Conservation (phyloP, 2,888 invertebrate genomes). For the Cheilosia pagana region DNA sequence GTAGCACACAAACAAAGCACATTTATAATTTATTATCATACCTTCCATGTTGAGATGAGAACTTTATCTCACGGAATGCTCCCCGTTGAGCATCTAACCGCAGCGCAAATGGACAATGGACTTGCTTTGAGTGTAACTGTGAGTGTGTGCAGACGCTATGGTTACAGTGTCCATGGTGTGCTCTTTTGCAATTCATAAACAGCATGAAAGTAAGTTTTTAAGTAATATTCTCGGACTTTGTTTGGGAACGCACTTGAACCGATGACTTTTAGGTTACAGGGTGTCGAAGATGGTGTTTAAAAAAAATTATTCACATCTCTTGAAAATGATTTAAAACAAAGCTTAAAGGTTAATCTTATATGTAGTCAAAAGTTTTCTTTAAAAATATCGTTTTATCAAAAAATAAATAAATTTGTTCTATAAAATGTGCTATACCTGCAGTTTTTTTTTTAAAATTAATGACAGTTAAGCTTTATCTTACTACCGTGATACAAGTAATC, state of each 20-base stretch:
- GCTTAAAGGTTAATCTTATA: too few relatives aligned
- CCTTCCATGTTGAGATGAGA: conserved; percentile 27
- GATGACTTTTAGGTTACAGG: too few relatives aligned
- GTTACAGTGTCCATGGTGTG: background rate
- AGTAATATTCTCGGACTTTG: conserved; percentile 13
- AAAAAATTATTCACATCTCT: too few relatives aligned
- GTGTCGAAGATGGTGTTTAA: too few relatives aligned
- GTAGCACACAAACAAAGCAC: conserved; percentile 5
- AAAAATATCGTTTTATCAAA: too few relatives aligned
- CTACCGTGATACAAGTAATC: too few relatives aligned
- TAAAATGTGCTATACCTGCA: too few relatives aligned
- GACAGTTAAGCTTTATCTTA: too few relatives aligned
- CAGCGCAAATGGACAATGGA: background rate
- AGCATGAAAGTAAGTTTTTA: conserved; percentile 5
- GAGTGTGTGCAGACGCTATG: background rate
- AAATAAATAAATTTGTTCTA: too few relatives aligned
- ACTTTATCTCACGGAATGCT: conserved; percentile 19
- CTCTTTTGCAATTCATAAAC: conserved; percentile 15
- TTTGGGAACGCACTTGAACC: background rate
- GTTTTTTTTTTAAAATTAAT: too few relatives aligned
- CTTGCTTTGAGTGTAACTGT: background rate
- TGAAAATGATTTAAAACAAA: too few relatives aligned
- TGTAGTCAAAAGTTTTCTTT: too few relatives aligned
- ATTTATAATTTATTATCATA: conserved; percentile 30
- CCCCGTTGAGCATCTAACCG: background rate